Conservation (phyloP, 2,888 invertebrate species). For the Cataglyphis livida region DNA sequence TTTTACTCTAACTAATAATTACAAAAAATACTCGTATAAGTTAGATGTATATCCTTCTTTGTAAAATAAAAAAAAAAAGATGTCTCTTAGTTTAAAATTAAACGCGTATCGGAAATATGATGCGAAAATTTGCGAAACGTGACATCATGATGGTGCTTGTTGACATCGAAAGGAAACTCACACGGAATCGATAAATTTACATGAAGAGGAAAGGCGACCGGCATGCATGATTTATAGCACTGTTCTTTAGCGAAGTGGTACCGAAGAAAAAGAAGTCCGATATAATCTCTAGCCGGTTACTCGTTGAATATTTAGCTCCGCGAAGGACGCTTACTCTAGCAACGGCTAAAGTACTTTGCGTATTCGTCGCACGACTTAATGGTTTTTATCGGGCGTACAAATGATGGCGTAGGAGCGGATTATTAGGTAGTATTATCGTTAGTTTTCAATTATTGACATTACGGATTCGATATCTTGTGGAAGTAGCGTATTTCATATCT, state of each 20-base stretch:
- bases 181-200: constrained; percentile 56
- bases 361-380: constrained; percentile 31
- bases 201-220: constrained; percentile 47
- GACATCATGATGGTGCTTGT: neutral
- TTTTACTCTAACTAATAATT: neutral
- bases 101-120: neutral
- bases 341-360: constrained; percentile 1
- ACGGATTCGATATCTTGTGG: neutral
- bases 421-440: neutral
- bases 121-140: neutral
- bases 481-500: neutral
- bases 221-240: constrained; percentile 71
- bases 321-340: constrained; percentile 18
- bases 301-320: constrained; percentile 36
- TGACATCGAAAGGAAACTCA: constrained; percentile 30
- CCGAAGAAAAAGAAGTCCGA: constrained; percentile 71
- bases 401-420: constrained; percentile 1
- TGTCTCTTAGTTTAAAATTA: neutral
- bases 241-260: constrained; percentile 54
- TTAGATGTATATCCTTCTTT: neutral
- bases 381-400: constrained; percentile 8
- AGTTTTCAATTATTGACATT: neutral
- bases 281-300: constrained; percentile 66
- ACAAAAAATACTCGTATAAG: neutral
- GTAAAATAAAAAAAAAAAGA: neutral